Percentiles rank a stretch among this genome's conserved stretches.
Evolutionary conservation across 35 echinoderm and acorn worm species (phyloP).

Genomic region (Diadema setosum): DNA sequence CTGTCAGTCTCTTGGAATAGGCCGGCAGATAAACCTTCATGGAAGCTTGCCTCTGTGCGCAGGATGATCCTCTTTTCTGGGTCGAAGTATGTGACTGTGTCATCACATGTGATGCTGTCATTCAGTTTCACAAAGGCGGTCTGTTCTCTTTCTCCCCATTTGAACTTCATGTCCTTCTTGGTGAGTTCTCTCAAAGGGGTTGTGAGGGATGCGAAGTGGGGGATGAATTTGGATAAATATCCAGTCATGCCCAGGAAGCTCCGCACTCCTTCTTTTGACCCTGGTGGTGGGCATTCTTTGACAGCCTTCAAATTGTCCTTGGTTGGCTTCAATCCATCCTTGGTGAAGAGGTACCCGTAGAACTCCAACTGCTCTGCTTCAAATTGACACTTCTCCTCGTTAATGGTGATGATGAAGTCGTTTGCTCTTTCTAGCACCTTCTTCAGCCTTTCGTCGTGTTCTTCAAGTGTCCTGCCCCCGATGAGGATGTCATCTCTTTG

Average conservation of each 20-base stretch:
- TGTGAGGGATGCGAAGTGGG: conserved; percentile 28
- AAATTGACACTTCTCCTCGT: conserved; percentile 45
- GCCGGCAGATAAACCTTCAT: conserved; percentile 66
- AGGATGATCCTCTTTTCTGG: conserved; percentile 37
- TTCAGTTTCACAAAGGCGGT: conserved; percentile 46
- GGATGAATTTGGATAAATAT: conserved; percentile 66
- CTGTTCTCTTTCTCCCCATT: conserved; percentile 30
- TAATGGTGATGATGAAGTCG: conserved; percentile 51
- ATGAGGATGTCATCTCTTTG: conserved; percentile 53
- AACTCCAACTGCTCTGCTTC: conserved; percentile 54
- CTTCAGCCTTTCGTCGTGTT: conserved; percentile 47
- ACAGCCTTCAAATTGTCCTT: conserved; percentile 45
- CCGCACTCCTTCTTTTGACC: conserved; percentile 19
- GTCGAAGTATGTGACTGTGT: conserved; percentile 57
- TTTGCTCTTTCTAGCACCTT: conserved; percentile 32
- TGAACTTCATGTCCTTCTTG: conserved; percentile 32
- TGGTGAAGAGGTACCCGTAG: conserved; percentile 60
- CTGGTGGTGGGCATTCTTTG: conserved; percentile 23
- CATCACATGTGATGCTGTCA: conserved; percentile 54
- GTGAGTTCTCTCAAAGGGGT: conserved; percentile 43
- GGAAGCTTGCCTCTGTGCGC: conserved; percentile 52
- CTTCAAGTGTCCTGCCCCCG: conserved; percentile 47
- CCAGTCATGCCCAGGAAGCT: conserved; percentile 70
- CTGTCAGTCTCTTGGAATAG: conserved; percentile 53
- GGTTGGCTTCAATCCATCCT: conserved; percentile 63